phyloP scores from a whole-genome alignment of 2,797 vertebrate species.

The Anas capensis region DNA sequence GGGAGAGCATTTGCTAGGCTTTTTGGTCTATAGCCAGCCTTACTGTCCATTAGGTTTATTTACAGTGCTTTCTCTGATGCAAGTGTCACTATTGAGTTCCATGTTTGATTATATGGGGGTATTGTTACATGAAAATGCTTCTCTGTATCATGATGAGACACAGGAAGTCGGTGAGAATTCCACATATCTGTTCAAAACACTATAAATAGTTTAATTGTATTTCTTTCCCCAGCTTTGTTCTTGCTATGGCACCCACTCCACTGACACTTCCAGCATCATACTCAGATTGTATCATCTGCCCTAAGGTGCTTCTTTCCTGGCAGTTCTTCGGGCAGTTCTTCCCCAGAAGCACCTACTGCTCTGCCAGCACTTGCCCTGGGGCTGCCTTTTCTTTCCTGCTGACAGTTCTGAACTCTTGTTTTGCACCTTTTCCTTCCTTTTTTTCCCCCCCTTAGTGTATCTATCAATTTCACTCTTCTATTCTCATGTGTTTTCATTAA shows the following conservation, averaged over 20 bases:
- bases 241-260: neutral
- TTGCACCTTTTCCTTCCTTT: slow-evolving; percentile 15
- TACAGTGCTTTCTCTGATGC: neutral
- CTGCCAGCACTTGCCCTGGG: neutral
- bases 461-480: neutral
- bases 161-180: neutral
- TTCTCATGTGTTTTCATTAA: neutral
- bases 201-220: neutral
- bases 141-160: neutral
- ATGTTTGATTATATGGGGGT: neutral
- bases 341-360: neutral
- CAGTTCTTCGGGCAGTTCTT: neutral
- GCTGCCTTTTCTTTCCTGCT: slow-evolving; percentile 34
- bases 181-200: neutral
- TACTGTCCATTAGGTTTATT: neutral
- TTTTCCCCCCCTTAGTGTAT: neutral
- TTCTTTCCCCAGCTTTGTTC: neutral
- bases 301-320: slow-evolving; percentile 2
- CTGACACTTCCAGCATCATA: neutral
- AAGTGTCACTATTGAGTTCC: neutral
- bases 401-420: slow-evolving; percentile 12
- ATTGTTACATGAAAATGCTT: neutral
- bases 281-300: neutral
- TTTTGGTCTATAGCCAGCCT: neutral
- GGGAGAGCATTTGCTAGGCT: neutral